Evolutionary conservation across 2,113 vertebrate genomes (phyloP).

Genomic region (Puffinus mauretanicus): DNA sequence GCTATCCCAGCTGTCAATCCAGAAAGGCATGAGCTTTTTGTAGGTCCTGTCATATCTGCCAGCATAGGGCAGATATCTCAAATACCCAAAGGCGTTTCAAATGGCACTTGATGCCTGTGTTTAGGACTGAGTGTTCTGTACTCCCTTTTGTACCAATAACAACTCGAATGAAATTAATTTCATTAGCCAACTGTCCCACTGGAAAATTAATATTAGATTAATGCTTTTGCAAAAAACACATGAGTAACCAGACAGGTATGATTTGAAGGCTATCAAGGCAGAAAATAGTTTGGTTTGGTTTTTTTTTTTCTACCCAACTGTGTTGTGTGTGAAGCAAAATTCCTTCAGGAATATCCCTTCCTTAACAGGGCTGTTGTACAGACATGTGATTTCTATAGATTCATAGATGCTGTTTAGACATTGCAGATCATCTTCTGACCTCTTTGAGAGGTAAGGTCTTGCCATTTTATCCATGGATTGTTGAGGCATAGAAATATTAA

Average conservation of each 20-base stretch:
- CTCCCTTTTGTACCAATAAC: neutral
- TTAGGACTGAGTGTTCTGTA: constrained; percentile 17
- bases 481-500: neutral
- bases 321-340: neutral
- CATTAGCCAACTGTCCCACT: neutral
- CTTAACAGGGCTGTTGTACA: neutral
- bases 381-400: neutral
- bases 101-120: neutral
- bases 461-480: neutral
- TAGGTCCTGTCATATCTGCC: constrained; percentile 19
- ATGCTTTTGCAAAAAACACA: neutral
- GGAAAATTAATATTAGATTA: neutral
- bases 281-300: neutral
- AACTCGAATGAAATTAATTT: neutral
- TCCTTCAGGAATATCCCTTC: neutral
- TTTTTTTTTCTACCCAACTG: neutral
- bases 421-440: neutral
- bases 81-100: constrained; percentile 6
- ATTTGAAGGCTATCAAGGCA: neutral
- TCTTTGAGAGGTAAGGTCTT: neutral
- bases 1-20: neutral
- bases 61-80: neutral
- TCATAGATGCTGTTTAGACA: neutral
- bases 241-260: neutral
- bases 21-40: constrained; percentile 34